Percentiles rank a stretch among this genome's conserved stretches.
phyloP scores from a whole-genome alignment of 92 coral and sea anemone genomes.

The Umimayanthus chanpuru region DNA sequence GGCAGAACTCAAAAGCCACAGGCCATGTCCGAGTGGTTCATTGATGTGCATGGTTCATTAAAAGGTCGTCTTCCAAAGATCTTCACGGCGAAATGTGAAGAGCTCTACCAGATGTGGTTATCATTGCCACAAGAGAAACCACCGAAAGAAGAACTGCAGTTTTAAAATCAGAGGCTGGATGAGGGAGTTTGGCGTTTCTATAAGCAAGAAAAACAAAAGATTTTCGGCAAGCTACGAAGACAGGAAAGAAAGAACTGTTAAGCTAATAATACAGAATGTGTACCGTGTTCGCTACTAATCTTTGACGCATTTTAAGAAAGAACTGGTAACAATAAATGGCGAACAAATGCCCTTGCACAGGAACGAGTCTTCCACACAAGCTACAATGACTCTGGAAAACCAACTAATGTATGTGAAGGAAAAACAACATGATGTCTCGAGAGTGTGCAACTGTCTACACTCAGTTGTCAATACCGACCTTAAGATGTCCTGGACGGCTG shows the following conservation, averaged over 20 bases:
- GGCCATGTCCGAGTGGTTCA: slow-evolving; percentile 21
- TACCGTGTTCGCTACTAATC: slow-evolving; percentile 23
- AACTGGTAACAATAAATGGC: slow-evolving; percentile 23
- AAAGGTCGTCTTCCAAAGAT: slow-evolving; percentile 32
- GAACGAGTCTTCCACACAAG: neutral
- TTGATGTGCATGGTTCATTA: slow-evolving; percentile 30
- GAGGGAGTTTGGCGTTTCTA: slow-evolving; percentile 14
- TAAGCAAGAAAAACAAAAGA: slow-evolving; percentile 1
- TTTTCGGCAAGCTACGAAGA: slow-evolving; percentile 3
- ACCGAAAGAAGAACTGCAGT: slow-evolving; percentile 26
- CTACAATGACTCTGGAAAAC: neutral
- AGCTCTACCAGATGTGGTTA: slow-evolving; percentile 19
- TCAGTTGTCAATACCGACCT: slow-evolving; percentile 4
- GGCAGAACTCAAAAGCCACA: too few relatives aligned
- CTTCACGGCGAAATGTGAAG: slow-evolving; percentile 33
- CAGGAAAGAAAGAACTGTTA: slow-evolving; percentile 17
- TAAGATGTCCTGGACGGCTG: too few relatives aligned
- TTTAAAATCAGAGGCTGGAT: slow-evolving; percentile 28
- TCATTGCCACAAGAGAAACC: neutral
- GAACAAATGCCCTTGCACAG: slow-evolving; percentile 28
- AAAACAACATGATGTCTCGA: slow-evolving; percentile 21
- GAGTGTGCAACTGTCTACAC: slow-evolving; percentile 18
- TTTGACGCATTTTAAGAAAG: slow-evolving; percentile 5
- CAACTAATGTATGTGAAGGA: slow-evolving; percentile 10
- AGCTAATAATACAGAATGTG: slow-evolving; percentile 34